Conservation (phyloP, 2,113 vertebrate species). For the Zosterops lateralis region DNA sequence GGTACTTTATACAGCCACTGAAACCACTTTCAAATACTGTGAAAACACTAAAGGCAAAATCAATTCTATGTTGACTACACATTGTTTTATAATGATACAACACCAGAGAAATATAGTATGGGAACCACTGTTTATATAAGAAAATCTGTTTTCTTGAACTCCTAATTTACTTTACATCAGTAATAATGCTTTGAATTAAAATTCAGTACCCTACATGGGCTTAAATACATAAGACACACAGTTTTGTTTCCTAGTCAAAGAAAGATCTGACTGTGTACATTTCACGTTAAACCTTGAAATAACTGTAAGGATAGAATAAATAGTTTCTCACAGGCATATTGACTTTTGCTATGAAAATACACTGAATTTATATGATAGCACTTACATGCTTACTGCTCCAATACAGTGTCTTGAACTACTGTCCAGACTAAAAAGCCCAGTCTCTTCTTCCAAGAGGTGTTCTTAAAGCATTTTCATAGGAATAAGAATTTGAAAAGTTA, state of each 20-base stretch:
- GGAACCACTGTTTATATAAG: not conserved
- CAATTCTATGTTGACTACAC: not conserved
- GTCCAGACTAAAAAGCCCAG: constrained; percentile 1
- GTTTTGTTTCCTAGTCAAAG: not conserved
- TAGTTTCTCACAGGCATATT: not conserved
- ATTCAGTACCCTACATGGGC: not conserved
- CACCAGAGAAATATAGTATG: not conserved
- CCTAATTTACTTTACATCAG: not conserved
- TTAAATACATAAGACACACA: not conserved
- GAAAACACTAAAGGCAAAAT: not conserved
- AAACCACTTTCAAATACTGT: not conserved
- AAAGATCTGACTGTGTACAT: not conserved
- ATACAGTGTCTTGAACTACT: constrained; percentile 1
- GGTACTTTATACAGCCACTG: not conserved
- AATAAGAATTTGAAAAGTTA: constrained; percentile 18
- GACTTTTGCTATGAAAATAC: constrained; percentile 20
- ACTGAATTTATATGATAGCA: not conserved
- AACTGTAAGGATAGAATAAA: not conserved
- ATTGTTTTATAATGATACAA: not conserved
- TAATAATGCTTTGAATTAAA: not conserved
- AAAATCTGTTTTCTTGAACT: not conserved
- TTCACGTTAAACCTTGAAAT: not conserved
- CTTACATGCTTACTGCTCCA: not conserved
- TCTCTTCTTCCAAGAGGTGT: constrained; percentile 19
- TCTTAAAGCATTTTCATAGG: not conserved